These are phyloP conservation scores for Nycticebus coucang DNA, from an alignment of 2,113 vertebrate species.

Conservation along the genomic window DNA sequence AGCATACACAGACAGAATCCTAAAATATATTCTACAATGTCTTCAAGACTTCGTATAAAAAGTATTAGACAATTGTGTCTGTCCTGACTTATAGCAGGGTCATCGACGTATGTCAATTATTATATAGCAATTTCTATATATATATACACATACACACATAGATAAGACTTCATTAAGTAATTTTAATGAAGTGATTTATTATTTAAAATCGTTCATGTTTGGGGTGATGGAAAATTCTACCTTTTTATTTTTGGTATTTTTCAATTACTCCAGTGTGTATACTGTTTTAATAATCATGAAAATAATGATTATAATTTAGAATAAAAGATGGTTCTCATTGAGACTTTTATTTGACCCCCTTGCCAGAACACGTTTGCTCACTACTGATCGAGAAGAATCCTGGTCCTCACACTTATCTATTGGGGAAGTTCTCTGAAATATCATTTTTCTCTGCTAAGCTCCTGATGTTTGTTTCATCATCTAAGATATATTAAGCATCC, in stretches of 20 bases:
- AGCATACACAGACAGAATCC: background rate
- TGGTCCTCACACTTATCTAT: background rate
- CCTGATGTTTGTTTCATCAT: background rate
- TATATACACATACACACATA: background rate
- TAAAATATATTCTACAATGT: background rate
- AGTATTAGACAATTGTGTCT: background rate
- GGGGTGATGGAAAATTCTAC: background rate
- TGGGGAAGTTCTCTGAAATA: background rate
- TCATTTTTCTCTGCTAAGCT: background rate
- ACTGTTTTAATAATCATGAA: background rate
- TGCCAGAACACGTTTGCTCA: background rate
- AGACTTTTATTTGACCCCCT: background rate
- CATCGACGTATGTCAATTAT: background rate
- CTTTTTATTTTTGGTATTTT: background rate
- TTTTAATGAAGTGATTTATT: too few relatives aligned
- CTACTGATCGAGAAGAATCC: background rate
- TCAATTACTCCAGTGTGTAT: background rate
- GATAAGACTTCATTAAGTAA: background rate
- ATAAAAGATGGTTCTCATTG: background rate
- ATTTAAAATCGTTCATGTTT: background rate
- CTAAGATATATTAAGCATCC: background rate
- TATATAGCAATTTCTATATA: background rate
- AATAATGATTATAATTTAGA: conserved; percentile 33
- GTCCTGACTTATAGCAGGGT: background rate
- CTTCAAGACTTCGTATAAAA: background rate